A percentile compares a stretch with the other conserved stretches of the same genome.
These are phyloP conservation scores for Paraescarpia echinospica DNA, from an alignment of 1,140 invertebrate genomes.

Conservation along the genomic window DNA sequence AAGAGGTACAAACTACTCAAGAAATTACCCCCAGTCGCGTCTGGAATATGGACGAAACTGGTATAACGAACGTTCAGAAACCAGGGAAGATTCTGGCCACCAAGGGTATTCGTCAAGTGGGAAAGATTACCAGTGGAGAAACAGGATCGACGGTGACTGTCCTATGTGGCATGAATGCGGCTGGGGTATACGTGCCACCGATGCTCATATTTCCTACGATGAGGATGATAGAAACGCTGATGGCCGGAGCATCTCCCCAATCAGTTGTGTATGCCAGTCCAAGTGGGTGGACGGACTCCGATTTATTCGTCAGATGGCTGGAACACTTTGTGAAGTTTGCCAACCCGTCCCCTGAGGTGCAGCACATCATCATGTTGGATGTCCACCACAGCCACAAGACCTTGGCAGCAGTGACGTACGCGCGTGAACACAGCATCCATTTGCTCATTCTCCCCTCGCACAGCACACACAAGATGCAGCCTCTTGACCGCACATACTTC, in stretches of 20 bases:
- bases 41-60: too few species aligned
- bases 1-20: too few species aligned
- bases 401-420: constrained; percentile 28
- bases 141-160: constrained; percentile 47
- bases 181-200: not conserved
- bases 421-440: constrained; percentile 29
- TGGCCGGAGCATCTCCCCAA: constrained; percentile 33
- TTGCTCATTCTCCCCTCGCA: constrained; percentile 49
- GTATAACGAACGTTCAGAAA: too few species aligned
- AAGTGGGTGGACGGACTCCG: constrained; percentile 32
- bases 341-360: constrained; percentile 20
- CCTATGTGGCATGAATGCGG: constrained; percentile 34
- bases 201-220: too few species aligned
- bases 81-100: constrained; percentile 20
- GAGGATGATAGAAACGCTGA: too few species aligned
- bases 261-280: constrained; percentile 22
- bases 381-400: constrained; percentile 36
- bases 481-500: constrained; percentile 29
- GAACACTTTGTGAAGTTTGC: constrained; percentile 31
- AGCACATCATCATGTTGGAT: constrained; percentile 31
- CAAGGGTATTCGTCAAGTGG: constrained; percentile 19
- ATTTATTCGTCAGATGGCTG: constrained; percentile 34
- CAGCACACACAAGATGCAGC: constrained; percentile 39
- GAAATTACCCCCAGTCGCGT: too few species aligned
- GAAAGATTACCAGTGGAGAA: constrained; percentile 41